Base-by-base conservation (phyloP, 1,140 invertebrate genomes). In the Drosophila kohkoa region DNA sequence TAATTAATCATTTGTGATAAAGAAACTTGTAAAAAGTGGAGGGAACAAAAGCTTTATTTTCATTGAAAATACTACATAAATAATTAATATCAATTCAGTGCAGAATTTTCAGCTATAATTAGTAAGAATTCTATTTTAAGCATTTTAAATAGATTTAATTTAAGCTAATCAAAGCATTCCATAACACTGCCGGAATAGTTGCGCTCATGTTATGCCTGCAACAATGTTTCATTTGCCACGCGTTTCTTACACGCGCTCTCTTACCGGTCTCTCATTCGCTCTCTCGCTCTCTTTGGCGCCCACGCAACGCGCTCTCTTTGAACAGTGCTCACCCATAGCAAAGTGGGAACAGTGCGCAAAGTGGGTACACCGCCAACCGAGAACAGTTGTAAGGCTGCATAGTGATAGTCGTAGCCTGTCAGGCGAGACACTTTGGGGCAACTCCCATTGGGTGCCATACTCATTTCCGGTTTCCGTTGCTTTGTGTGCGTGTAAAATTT, bases 401-500 rank as follows among this genome's bases (percentile, higher is more conserved):
- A 13, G 4, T 43, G 41, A 43, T 43, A 43, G 58, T 38, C 35
- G 10, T 35, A 52, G 10, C 25, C 67, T 62, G 48, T 20, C 32
- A 69, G 58, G 58, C 46, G 48, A 62, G 41, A 32, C 28, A 64
- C 35, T 49, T 25, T 43, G 69, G 70, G 79, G 35, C 8, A 10
- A 76, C 82, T 68, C 32, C 69, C 46, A 57, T 59, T 60, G 85
- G 75, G 78, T 81, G 85, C 81, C 75, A 85, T 89, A 74, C 86
- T 89, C 85, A 89, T 89, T 89, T 89, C 85, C 85, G 85, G 85
- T 79, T 89, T 89, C 85, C 85, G 85, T 79, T 89, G 77, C 85
- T 89, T 88, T 89, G 85, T 89, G 78, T 89, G 85, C 81, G 83
- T 83, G 77, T 46, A 75, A 83, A 77, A 79, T 89, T 89, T 81